Base-by-base conservation (phyloP, 2,888 invertebrate genomes). In the Mongoloraphidia duomilia region DNA sequence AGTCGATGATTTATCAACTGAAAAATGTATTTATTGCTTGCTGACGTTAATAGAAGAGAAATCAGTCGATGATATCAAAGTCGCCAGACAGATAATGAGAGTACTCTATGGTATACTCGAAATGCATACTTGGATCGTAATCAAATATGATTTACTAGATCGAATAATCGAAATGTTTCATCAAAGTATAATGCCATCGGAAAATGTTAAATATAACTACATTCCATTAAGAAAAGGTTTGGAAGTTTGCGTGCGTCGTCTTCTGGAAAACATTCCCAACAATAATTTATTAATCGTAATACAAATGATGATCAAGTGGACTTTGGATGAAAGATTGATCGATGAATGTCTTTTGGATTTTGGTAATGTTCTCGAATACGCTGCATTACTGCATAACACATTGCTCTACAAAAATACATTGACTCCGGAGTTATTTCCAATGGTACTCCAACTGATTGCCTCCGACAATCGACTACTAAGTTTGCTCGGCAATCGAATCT, bases 171-270 rank as follows among this genome's bases (percentile, higher is more conserved):
- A 66, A 35, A 67, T 75, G 50, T 75, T 74, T 51, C 65, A 71
- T 17, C 60, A 61, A 14, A 72, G 72, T 50, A 63, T 74, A n/a
- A 54, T 55, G 12, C 53, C 60, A 0, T 52, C 55, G 44, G 35
- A 60, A 44, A 55, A 59, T 2, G 57, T 57, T 26, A 46, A 57
- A 6, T 54, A 56, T 6, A 57, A 59, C 2, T 71, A 70, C 46
- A 59, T 56, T 2, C 63, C 65, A 39, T 56, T 77, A 47, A 66
- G 65, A 37, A 72, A 69, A 54, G 73, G 75, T 2, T 65, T 78
- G 8, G 76, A 77, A 57, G 69, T 74, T 1, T 77, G 76, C 53
- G 57, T 79, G 2, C 66, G 71, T 34, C 66, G 73, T 14, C 68
- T 74, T 10, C 70, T 76, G 12, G 67, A 70, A 44, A 70, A 73